Conservation (phyloP, 2,888 invertebrate genomes). For the Agriopis aurantiaria region DNA sequence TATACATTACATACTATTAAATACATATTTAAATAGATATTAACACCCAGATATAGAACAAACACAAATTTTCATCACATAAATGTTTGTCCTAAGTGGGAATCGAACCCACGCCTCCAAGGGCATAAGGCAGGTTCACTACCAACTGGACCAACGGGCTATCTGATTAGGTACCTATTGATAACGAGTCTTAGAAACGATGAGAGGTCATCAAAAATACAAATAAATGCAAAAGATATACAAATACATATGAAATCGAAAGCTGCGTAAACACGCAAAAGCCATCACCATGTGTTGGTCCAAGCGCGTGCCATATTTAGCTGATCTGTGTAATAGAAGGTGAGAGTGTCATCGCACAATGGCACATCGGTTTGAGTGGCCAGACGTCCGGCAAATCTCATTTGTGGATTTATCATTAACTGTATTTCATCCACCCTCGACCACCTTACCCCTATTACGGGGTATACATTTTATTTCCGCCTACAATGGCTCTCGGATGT, state of each 20-base stretch:
- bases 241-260: not conserved
- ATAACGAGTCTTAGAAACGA: no score
- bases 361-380: conserved; percentile 80
- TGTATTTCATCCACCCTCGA: conserved; percentile 83
- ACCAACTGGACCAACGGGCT: no score
- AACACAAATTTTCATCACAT: no score
- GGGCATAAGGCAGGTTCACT: no score
- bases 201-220: no score
- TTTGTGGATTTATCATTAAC: conserved; percentile 87
- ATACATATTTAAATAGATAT: no score
- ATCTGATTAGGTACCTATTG: no score
- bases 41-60: no score
- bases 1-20: no score
- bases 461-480: conserved; percentile 83
- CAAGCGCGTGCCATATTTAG: conserved; percentile 67
- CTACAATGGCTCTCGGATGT: conserved; percentile 74
- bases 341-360: conserved; percentile 82
- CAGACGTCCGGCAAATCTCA: conserved; percentile 85
- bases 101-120: no score
- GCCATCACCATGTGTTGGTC: conserved; percentile 63
- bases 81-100: no score
- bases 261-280: conserved; percentile 8
- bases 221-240: no score
- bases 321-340: conserved; percentile 79
- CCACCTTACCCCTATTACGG: conserved; percentile 80